Base-by-base conservation (phyloP, 2,888 invertebrate genomes). In the Mylabris sibirica region DNA sequence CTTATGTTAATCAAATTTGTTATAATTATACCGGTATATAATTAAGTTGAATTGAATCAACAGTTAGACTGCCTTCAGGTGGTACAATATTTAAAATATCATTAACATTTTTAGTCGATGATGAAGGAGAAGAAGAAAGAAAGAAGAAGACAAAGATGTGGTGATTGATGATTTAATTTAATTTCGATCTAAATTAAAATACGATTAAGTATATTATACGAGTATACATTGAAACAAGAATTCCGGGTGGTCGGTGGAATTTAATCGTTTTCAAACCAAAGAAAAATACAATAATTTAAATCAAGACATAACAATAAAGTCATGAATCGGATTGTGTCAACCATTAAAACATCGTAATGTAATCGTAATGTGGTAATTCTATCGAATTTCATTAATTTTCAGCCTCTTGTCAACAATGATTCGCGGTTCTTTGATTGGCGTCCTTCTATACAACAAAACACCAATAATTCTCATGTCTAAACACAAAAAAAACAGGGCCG, bases 241-340 rank as follows among this genome's bases (percentile, higher is more conserved):
- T 49, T 49, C 44, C 20, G 44, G 44, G 44, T 49, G 44, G 44
- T 49, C 44, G 20, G 9, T 49, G n/a, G n/a, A n/a, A n/a, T 30
- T 30, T 9, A 41, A 41, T 3, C 14, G 41, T 8, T 35, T 35
- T 11, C 35, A 26, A 26, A 3, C 3, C 3, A 26, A 26, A 26
- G 11, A 35, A 35, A 35, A 35, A 35, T 30, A 11, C 41, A 41
- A n/a, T 14, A n/a, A 41, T 14, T 12, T 14, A 3, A 41, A n/a
- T 4, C 3, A 41, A 41, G 41, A 41, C 12, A 41, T 3, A n/a
- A 41, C 41, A 41, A 41, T 41, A 41, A 41, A 41, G 41, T 5
- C 41, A 41, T 41, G 41, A 41, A n/a, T 41, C 12, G 3, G 41
- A 4, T 41, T 41, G 41, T 41, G 41, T 41, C 41, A 41, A 41